Percentiles rank a stretch among this genome's conserved stretches.
These are phyloP conservation scores for Nasonia vitripennis DNA, from an alignment of 1,140 invertebrate genomes.

Conservation along the genomic window DNA sequence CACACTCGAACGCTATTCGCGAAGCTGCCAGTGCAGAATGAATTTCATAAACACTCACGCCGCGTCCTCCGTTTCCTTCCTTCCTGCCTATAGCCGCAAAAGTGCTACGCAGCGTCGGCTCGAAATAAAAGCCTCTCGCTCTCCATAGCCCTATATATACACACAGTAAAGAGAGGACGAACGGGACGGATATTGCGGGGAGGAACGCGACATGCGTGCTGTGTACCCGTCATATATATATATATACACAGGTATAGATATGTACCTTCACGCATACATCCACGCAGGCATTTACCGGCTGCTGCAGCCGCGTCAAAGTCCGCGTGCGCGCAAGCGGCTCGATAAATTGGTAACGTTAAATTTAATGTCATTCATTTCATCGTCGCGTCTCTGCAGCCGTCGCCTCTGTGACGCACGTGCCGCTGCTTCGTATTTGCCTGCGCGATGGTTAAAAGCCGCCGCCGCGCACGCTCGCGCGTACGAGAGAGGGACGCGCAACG, in stretches of 20 bases:
- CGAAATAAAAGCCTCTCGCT: neutral
- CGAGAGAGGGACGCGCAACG: neutral
- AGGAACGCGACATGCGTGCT: neutral
- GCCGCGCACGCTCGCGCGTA: too few relatives aligned
- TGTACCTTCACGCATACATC: too few relatives aligned
- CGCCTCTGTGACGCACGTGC: conserved; percentile 24
- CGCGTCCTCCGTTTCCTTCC: neutral
- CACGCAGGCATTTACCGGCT: conserved; percentile 35
- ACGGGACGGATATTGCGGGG: conserved; percentile 16
- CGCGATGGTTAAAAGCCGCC: neutral
- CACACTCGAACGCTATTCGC: too few relatives aligned
- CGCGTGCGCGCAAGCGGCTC: conserved; percentile 50
- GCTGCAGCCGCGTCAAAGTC: conserved; percentile 43
- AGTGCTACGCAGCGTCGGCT: neutral
- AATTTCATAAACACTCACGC: too few relatives aligned
- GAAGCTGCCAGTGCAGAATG: too few relatives aligned
- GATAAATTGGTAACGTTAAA: conserved; percentile 69
- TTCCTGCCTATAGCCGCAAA: conserved; percentile 5
- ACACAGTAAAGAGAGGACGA: neutral
- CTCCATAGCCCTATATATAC: too few relatives aligned
- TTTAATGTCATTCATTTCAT: conserved; percentile 68
- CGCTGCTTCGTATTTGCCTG: neutral
- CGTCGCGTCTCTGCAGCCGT: conserved; percentile 39
- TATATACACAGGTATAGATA: too few relatives aligned
- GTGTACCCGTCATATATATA: neutral